Base-by-base conservation (phyloP, 2,888 invertebrate genomes). In the Trissolcus brochymenae region DNA sequence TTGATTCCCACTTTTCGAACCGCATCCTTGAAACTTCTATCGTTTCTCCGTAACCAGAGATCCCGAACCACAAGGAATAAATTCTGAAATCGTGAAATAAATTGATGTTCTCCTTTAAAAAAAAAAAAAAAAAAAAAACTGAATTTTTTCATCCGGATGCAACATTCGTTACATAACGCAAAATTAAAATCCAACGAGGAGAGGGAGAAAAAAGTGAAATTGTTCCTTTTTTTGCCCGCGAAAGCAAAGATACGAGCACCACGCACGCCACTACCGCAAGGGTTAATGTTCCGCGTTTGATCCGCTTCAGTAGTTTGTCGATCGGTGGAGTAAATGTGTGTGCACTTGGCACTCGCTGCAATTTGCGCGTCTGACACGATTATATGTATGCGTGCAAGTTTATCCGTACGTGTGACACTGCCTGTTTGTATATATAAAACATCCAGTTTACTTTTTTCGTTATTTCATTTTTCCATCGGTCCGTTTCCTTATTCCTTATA, bases 261-360 rank as follows among this genome's bases (percentile, higher is more conserved):
- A 72, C 64, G 72, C 55, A 65, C 59, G 72, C 62, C 59, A 67
- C 73, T 61, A 66, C 67, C 67, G 74, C 51, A 57, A 61, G 74
- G 74, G 74, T 73, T 73, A 73, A 76, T 76, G 71, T 65, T 73
- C 71, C 64, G 67, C 65, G 71, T 79, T 79, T 77, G 75, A 76
- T 78, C 59, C 75, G 78, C 78, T 79, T 77, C 68, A 78, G 76
- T 71, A 73, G 76, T 76, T 78, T 65, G 75, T 75, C 75, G 78
- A 78, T 78, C 78, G 67, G 4, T 49, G 35, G 51, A 19, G 67
- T 21, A 51, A 76, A 62, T 62, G 68, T 66, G 67, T 49, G 50
- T 53, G 43, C 53, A 49, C 41, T 29, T 29, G 56, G 53, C 53
- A 51, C 66, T 19, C 25, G 25, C 25, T 41, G 67, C 67, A 67